phyloP scores from a whole-genome alignment of 1,140 invertebrate genomes.

The Bombus affinis region DNA sequence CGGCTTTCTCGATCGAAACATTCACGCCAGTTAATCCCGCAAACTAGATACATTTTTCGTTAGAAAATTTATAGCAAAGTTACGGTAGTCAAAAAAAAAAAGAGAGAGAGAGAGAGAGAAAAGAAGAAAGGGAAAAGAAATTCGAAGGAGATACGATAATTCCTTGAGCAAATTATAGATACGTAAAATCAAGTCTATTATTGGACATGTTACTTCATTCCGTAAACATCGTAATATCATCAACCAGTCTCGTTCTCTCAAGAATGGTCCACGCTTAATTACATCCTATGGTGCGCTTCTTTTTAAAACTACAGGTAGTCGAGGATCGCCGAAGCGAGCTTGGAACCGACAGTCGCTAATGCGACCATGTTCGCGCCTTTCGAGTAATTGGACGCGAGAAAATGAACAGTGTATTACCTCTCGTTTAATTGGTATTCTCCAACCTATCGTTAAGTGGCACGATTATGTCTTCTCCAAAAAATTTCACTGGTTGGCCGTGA shows the following conservation, averaged over 20 bases:
- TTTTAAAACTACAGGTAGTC: conserved; percentile 45
- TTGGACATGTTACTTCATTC: conserved; percentile 7
- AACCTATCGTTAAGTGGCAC: background rate
- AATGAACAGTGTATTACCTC: conserved; percentile 5
- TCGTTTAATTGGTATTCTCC: conserved; percentile 25
- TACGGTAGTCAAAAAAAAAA: no score
- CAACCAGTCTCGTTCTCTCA: conserved; percentile 37
- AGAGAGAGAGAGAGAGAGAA: no score
- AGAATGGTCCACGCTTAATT: conserved; percentile 37
- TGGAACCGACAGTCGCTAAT: conserved; percentile 14
- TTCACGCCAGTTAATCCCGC: background rate
- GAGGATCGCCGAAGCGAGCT: background rate
- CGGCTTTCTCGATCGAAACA: background rate
- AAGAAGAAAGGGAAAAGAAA: background rate
- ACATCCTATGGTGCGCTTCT: conserved; percentile 16
- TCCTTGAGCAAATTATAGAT: background rate
- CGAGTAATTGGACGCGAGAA: conserved; percentile 34
- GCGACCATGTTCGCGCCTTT: conserved; percentile 34
- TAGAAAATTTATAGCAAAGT: no score
- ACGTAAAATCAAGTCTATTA: background rate
- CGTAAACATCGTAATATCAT: conserved; percentile 31
- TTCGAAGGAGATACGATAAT: background rate
- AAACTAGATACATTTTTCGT: background rate
- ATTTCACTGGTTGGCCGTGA: background rate
- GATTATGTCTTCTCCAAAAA: background rate